Evolutionary conservation across 1,140 invertebrate species (phyloP), one percentile per base, ranked within the genome.

Genomic region (Anoplophora glabripennis): DNA sequence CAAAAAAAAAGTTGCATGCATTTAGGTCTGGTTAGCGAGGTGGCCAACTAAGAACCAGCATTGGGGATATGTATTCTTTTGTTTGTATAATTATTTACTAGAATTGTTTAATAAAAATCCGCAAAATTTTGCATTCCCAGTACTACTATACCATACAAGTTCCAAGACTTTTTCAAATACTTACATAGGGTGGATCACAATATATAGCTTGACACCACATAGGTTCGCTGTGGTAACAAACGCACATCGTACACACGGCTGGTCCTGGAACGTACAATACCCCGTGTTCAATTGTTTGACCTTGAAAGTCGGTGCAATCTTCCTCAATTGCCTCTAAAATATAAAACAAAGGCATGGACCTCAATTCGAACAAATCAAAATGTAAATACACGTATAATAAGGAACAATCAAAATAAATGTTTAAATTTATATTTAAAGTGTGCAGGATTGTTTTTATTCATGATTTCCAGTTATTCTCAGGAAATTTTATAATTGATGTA

Each of bases 151-250:
- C 12, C 36, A 37, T 44, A 3, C 10, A 46, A 28, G 28, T 46
- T 28, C n/a, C n/a, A n/a, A n/a, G 4, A 28, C 5, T 2, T 28
- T 11, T 18, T n/a, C 7, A 37, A 41, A 41, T 71, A 83, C 86
- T 87, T 70, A 91, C 89, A 73, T 88, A 89, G 56, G 89, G 90
- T 44, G 90, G 89, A 66, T 88, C 85, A 72, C 92, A 94, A 75
- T 88, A 90, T 61, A 92, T 92, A 9, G 89, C 86, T 72, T 88
- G 86, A 76, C 92, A 94, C 88, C 89, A 90, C 78, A 86, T 88
- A 47, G 89, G 88, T 70, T 89, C 85, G 11, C 88, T 89, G 73
- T 91, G 86, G 74, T 92, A 89, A 77, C 92, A 94, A 12, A 89
- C 88, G 72, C 92, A 94, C 55, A 87, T 81, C 41, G 86, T 89